phyloP scores from a whole-genome alignment of 1,140 invertebrate genomes.

The Mylabris phalerata region DNA sequence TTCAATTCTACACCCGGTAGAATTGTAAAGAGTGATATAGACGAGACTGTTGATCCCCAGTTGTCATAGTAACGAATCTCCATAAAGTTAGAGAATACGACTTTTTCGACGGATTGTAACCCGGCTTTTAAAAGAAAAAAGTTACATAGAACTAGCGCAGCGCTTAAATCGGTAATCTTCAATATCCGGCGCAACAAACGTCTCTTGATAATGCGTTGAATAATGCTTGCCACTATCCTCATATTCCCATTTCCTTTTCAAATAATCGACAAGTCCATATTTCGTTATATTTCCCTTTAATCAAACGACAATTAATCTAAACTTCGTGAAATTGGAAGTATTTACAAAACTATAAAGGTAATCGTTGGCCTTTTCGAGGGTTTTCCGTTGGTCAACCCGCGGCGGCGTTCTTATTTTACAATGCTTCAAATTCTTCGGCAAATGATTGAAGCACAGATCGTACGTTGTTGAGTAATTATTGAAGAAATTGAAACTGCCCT shows the following conservation, averaged over 20 bases:
- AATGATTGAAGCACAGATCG: conserved; percentile 22
- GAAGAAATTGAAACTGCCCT: conserved; percentile 8
- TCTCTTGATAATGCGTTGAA: conserved; percentile 7
- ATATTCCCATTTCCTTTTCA: conserved; percentile 12
- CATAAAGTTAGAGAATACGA: too few relatives aligned
- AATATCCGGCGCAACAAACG: conserved; percentile 2
- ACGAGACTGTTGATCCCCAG: too few relatives aligned
- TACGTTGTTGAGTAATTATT: conserved; percentile 19
- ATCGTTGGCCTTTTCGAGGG: conserved; percentile 4
- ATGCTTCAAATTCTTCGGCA: conserved; percentile 8
- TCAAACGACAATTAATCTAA: not conserved
- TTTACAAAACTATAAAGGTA: conserved; percentile 19
- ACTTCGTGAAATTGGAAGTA: not conserved
- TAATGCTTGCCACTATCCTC: conserved; percentile 3
- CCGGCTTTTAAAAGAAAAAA: not conserved
- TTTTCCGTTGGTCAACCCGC: not conserved
- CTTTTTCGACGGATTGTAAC: too few relatives aligned
- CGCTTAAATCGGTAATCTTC: conserved; percentile 7
- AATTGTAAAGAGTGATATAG: too few relatives aligned
- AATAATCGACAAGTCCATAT: conserved; percentile 9
- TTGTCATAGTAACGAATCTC: too few relatives aligned
- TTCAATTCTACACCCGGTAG: too few relatives aligned
- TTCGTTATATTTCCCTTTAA: conserved; percentile 15
- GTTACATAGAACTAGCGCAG: conserved; percentile 4
- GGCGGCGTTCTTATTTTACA: conserved; percentile 2